These are phyloP conservation scores for Bibio marci DNA, from an alignment of 2,888 invertebrate genomes.

Conservation along the genomic window DNA sequence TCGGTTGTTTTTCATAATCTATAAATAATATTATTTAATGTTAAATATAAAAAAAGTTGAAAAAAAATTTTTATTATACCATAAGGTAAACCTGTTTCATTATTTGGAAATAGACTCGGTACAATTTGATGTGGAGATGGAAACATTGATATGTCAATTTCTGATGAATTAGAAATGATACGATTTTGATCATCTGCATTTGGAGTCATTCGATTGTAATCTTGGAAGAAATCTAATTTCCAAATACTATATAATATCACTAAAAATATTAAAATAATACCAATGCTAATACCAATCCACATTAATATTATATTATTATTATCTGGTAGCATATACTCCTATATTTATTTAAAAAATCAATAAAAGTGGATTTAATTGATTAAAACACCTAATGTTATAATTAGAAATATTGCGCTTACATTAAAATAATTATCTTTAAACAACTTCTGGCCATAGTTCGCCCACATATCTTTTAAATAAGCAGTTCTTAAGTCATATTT, in stretches of 20 bases:
- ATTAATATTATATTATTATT: conserved; percentile 9
- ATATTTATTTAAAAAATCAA: no score
- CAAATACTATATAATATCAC: conserved; percentile 8
- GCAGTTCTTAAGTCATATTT: not conserved
- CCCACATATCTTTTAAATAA: not conserved
- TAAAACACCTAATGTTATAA: no score
- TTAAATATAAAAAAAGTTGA: not conserved
- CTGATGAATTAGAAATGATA: conserved; percentile 7
- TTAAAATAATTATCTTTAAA: not conserved
- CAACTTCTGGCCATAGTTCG: not conserved
- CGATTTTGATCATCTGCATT: conserved; percentile 7
- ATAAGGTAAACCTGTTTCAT: conserved; percentile 27
- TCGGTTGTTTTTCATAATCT: conserved; percentile 3
- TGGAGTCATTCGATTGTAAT: conserved; percentile 9
- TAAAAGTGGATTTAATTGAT: no score
- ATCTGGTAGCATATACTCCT: conserved; percentile 10
- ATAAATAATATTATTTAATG: no score
- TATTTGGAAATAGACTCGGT: conserved; percentile 12
- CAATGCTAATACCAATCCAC: conserved; percentile 12
- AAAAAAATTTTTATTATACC: not conserved
- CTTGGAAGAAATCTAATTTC: conserved; percentile 6
- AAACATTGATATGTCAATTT: conserved; percentile 14
- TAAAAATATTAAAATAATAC: conserved; percentile 8
- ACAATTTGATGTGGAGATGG: conserved; percentile 15
- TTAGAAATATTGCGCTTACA: no score